Conservation (phyloP, 2,888 invertebrate genomes). For the Xestia c-nigrum region DNA sequence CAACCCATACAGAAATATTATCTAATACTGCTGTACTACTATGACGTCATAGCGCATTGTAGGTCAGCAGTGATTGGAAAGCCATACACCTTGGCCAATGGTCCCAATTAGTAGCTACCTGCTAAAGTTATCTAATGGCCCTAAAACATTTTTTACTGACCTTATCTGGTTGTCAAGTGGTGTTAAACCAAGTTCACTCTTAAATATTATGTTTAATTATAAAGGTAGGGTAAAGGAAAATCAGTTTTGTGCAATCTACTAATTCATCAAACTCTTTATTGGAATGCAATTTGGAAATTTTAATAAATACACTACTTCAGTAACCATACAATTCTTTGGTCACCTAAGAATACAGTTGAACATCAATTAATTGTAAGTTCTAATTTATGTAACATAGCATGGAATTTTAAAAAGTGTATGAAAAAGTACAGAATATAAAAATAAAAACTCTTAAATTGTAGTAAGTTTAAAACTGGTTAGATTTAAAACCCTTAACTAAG, state of each 20-base stretch:
- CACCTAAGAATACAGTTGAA: conserved; percentile 7
- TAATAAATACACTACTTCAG: conserved; percentile 35
- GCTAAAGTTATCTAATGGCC: conserved; percentile 41
- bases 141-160: conserved; percentile 10
- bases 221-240: conserved; percentile 40
- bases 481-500: conserved; percentile 30
- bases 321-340: conserved; percentile 24
- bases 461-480: conserved; percentile 34
- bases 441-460: conserved; percentile 38
- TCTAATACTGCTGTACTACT: conserved; percentile 39
- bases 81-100: conserved; percentile 53
- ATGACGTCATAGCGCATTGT: conserved; percentile 47
- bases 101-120: conserved; percentile 36
- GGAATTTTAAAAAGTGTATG: conserved; percentile 19
- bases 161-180: conserved; percentile 9
- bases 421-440: conserved; percentile 32
- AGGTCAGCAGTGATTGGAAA: conserved; percentile 62
- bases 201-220: conserved; percentile 2
- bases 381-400: conserved; percentile 6
- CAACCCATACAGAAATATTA: conserved; percentile 29
- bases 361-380: conserved; percentile 15
- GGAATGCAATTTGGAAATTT: conserved; percentile 48
- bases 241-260: conserved; percentile 48
- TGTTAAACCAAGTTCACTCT: background rate
- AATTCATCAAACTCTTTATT: conserved; percentile 61